These are phyloP conservation scores for Prorops nasuta DNA, from an alignment of 1,140 invertebrate species.

Conservation along the genomic window DNA sequence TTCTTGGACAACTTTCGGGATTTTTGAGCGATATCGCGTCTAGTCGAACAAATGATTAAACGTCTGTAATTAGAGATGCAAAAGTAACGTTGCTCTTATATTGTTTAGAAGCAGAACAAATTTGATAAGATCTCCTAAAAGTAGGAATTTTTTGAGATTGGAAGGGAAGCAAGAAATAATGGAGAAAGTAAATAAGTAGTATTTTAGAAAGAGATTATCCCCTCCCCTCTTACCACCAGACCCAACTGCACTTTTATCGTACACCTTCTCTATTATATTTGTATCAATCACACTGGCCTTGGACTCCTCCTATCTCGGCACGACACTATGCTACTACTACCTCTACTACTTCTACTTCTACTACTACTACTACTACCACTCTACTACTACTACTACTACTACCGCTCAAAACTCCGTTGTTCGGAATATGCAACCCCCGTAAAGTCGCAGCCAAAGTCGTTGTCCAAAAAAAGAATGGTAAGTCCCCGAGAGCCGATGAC, in stretches of 20 bases:
- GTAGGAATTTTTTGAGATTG: too few species aligned
- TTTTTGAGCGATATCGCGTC: too few species aligned
- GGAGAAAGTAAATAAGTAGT: too few species aligned
- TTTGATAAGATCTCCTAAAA: too few species aligned
- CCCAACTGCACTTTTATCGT: slow-evolving; percentile 57
- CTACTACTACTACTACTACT: slow-evolving; percentile 45
- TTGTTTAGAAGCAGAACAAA: too few species aligned
- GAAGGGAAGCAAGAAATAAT: too few species aligned
- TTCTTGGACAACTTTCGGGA: too few species aligned
- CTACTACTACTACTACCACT: slow-evolving; percentile 33
- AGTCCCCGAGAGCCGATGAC: slow-evolving; percentile 54
- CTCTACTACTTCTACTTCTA: slow-evolving; percentile 46
- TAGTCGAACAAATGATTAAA: too few species aligned
- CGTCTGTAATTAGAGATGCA: too few species aligned
- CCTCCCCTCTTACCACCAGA: slow-evolving; percentile 29
- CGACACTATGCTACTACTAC: slow-evolving; percentile 57
- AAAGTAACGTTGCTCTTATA: too few species aligned
- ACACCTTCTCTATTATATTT: slow-evolving; percentile 58
- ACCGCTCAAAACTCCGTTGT: slow-evolving; percentile 57
- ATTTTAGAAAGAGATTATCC: too few species aligned
- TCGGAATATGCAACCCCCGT: slow-evolving; percentile 53
- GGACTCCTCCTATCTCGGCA: slow-evolving; percentile 58
- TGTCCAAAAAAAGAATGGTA: slow-evolving; percentile 61
- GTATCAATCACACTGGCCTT: slow-evolving; percentile 59
- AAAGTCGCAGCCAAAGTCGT: slow-evolving; percentile 61